These are phyloP conservation scores for Pachyseris speciosa DNA, from an alignment of 64 coral and sea anemone genomes.

Conservation along the genomic window DNA sequence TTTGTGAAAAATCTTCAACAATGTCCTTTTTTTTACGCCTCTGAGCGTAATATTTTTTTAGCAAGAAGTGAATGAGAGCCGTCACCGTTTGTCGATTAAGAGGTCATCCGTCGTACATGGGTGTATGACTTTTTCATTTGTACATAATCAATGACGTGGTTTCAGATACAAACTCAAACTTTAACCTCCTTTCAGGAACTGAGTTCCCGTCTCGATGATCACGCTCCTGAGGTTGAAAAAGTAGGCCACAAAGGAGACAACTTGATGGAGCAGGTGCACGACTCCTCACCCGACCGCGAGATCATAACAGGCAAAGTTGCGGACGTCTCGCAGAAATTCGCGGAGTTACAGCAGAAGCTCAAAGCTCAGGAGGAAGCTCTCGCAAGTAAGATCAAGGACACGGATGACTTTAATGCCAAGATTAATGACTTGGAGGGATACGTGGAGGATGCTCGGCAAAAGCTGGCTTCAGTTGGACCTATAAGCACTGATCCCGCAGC, in stretches of 20 bases:
- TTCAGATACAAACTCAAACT: neutral
- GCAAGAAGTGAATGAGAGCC: too few species aligned
- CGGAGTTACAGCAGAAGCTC: slow-evolving; percentile 80
- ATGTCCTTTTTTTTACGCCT: too few species aligned
- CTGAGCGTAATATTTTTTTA: too few species aligned
- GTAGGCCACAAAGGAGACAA: slow-evolving; percentile 76
- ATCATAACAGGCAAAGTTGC: slow-evolving; percentile 77
- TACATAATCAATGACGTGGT: neutral
- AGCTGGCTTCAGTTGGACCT: slow-evolving; percentile 61
- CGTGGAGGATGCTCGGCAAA: slow-evolving; percentile 52
- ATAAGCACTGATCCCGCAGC: slow-evolving; percentile 77
- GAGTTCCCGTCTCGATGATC: slow-evolving; percentile 68
- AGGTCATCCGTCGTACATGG: too few species aligned
- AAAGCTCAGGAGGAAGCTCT: slow-evolving; percentile 73
- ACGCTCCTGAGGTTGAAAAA: slow-evolving; percentile 81
- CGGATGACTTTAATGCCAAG: slow-evolving; percentile 88
- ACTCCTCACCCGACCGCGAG: slow-evolving; percentile 70
- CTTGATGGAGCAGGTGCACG: slow-evolving; percentile 76
- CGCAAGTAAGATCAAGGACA: slow-evolving; percentile 61
- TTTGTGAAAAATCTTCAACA: too few species aligned
- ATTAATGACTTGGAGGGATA: slow-evolving; percentile 75
- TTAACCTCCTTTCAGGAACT: slow-evolving; percentile 56
- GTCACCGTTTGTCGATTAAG: too few species aligned
- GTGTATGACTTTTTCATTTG: neutral
- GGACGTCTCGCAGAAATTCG: slow-evolving; percentile 74